phyloP scores from a whole-genome alignment of 2,113 vertebrate species.

The Scortum barcoo region DNA sequence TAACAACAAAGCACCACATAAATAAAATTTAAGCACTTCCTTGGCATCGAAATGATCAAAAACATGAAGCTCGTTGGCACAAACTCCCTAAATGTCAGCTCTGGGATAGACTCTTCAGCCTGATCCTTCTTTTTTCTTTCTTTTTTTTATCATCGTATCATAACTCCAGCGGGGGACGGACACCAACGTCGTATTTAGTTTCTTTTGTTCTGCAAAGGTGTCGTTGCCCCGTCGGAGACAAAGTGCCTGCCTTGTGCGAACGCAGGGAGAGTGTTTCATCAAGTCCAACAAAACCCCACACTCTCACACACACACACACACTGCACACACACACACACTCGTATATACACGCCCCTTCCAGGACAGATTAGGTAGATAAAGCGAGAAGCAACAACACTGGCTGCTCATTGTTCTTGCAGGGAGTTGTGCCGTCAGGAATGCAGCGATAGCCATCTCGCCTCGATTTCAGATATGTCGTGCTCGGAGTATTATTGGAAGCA shows the following conservation, averaged over 20 bases:
- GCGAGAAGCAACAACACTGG: conserved; percentile 66
- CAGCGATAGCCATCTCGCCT: conserved; percentile 72
- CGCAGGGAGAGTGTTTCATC: conserved; percentile 64
- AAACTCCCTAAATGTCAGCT: not conserved
- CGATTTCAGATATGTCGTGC: conserved; percentile 62
- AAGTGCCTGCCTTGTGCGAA: conserved; percentile 74
- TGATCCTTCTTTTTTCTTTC: not conserved
- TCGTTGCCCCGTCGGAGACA: conserved; percentile 61
- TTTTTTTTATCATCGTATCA: no score
- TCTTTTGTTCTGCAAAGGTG: conserved; percentile 73
- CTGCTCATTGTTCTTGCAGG: conserved; percentile 72
- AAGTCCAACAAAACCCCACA: conserved; percentile 34
- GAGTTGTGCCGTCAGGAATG: conserved; percentile 73
- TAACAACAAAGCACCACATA: not conserved
- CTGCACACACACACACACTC: conserved; percentile 1
- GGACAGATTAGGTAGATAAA: conserved; percentile 67
- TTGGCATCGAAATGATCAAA: no score
- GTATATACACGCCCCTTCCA: conserved; percentile 59
- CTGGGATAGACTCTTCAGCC: not conserved
- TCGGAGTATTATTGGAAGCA: conserved; percentile 73
- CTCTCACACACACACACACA: conserved; percentile 11
- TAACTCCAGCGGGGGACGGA: conserved; percentile 37
- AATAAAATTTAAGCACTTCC: no score
- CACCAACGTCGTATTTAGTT: conserved; percentile 56
- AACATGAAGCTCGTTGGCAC: not conserved